Conservation (phyloP, 2,113 vertebrate genomes). For the Aphelocoma coerulescens region DNA sequence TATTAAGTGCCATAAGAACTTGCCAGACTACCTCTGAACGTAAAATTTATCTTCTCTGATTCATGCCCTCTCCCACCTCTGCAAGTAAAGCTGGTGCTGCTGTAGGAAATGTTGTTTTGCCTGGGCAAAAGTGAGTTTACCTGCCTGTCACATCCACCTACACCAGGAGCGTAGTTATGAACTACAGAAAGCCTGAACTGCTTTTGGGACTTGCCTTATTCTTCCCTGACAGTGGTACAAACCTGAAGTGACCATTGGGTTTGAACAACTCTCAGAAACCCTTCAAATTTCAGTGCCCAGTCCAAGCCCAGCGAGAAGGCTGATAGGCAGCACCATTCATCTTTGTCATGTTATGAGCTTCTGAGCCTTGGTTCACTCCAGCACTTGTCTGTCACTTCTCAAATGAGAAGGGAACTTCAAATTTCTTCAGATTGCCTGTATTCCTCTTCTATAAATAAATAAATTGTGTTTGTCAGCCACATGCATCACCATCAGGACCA, state of each 20-base stretch:
- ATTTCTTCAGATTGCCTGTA: neutral
- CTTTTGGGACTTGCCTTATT: neutral
- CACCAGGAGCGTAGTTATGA: neutral
- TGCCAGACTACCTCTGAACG: constrained; percentile 43
- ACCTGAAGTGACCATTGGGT: neutral
- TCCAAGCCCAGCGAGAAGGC: neutral
- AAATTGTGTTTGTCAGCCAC: neutral
- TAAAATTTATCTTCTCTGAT: constrained; percentile 25
- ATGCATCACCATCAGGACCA: neutral
- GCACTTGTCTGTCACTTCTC: neutral
- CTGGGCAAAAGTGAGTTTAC: neutral
- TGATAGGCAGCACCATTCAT: neutral
- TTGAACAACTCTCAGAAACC: neutral
- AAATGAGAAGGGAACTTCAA: neutral
- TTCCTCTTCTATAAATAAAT: neutral
- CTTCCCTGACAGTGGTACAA: neutral
- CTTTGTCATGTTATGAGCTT: neutral
- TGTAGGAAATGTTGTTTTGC: neutral
- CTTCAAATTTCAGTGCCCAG: neutral
- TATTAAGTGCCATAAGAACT: constrained; percentile 60
- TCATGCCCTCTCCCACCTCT: constrained; percentile 24
- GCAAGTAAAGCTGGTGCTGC: neutral
- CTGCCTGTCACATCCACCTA: neutral
- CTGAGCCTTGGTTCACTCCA: neutral
- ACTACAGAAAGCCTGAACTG: neutral